Evolutionary conservation across 2,113 vertebrate genomes (phyloP).

Genomic region (Phyllostomus discolor): DNA sequence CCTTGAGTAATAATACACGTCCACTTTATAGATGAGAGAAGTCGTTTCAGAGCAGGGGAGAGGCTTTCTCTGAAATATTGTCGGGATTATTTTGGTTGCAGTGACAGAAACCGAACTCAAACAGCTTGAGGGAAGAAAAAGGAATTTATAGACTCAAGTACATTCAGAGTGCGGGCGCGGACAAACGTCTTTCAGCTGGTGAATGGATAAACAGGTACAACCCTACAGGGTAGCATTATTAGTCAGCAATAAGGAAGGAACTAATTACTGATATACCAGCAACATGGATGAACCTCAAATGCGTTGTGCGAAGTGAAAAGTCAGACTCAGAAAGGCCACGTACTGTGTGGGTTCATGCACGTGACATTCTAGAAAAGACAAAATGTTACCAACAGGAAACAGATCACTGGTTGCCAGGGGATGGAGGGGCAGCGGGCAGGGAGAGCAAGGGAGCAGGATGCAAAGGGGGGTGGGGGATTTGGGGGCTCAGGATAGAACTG

Average conservation of each 20-base stretch:
- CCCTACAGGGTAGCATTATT: not conserved
- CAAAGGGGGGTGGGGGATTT: not conserved
- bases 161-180: not conserved
- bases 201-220: not conserved
- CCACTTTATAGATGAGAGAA: not conserved
- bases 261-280: not conserved
- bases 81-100: not conserved
- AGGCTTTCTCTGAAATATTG: not conserved
- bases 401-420: not conserved
- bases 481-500: not conserved
- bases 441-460: not conserved
- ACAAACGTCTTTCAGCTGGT: not conserved
- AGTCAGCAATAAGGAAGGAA: not conserved
- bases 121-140: not conserved
- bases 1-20: not conserved
- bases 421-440: not conserved
- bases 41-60: not conserved
- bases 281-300: not conserved
- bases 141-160: not conserved
- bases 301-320: not conserved
- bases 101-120: not conserved
- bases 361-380: not conserved
- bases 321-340: not conserved
- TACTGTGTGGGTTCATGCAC: not conserved
- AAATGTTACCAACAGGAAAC: not conserved